Evolutionary conservation across 1,140 invertebrate species (phyloP).

Genomic region (Sitophilus oryzae): DNA sequence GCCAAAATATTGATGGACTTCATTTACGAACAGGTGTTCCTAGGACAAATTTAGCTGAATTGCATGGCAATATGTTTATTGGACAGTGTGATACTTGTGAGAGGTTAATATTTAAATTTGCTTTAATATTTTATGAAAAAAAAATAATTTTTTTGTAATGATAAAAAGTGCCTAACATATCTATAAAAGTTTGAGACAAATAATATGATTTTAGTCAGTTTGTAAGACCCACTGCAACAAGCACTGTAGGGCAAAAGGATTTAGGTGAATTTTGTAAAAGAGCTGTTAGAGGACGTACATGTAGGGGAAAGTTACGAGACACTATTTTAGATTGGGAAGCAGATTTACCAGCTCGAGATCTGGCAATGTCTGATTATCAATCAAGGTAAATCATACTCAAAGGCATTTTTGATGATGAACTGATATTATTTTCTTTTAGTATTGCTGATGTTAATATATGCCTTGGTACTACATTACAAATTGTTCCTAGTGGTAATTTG

Average conservation of each 20-base stretch:
- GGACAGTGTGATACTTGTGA: conserved; percentile 90
- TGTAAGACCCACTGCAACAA: conserved; percentile 69
- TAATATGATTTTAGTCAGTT: conserved; percentile 63
- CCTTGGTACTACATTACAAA: conserved; percentile 94
- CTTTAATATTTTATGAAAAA: too few relatives aligned
- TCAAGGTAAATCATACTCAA: conserved; percentile 60
- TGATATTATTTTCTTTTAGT: conserved; percentile 47
- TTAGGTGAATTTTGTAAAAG: conserved; percentile 72
- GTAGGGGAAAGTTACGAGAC: conserved; percentile 80
- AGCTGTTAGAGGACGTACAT: conserved; percentile 57
- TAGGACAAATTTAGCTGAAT: conserved; percentile 76
- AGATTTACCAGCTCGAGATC: conserved; percentile 83
- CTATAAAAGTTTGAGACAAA: not conserved
- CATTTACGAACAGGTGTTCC: conserved; percentile 85
- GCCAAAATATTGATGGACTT: conserved; percentile 97
- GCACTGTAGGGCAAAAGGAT: conserved; percentile 87
- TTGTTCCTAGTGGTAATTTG: conserved; percentile 92
- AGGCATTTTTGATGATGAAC: conserved; percentile 8
- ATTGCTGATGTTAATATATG: conserved; percentile 88
- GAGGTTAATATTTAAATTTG: conserved; percentile 51
- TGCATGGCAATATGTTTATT: conserved; percentile 98
- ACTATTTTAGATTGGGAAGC: conserved; percentile 99
- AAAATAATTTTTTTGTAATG: too few relatives aligned
- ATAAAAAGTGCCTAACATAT: not conserved
- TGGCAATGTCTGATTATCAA: conserved; percentile 79